Evolutionary conservation across 2,888 invertebrate species (phyloP), one percentile per base, ranked within the genome.

Genomic region (Atethmia centrago): DNA sequence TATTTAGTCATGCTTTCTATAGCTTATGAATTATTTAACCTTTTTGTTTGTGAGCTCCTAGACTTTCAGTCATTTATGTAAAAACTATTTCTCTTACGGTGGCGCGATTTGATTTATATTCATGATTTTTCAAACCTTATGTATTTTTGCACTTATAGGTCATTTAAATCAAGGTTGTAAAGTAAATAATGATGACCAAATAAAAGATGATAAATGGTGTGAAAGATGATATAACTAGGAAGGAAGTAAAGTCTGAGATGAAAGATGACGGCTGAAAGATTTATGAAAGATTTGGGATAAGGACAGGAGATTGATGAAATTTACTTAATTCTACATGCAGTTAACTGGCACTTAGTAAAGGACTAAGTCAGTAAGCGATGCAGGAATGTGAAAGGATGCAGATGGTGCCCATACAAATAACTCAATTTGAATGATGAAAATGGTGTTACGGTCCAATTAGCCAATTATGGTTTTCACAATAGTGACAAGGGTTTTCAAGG

Each of bases 331-430:
- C 25, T 36, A 45, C 28, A 9, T 61, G 49, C 42, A 49, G 7
- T 28, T n/a, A 19, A 51, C 14, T 55, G 49, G 25, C 59, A 45
- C 63, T 55, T 49, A 21, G 7, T 28, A 7, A n/a, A 28, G 28
- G 12, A 80, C 67, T 42, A 69, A 69, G 65, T 25, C 56, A 78
- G 7, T 42, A n/a, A 55, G 8, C 64, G 9, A 73, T 66, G 64
- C 56, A 69, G 31, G 62, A 84, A 84, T 84, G 85, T 84, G 85
- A 84, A 80, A 80, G 81, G 62, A 59, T 42, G 28, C 28, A 14
- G 28, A 9, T 31, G 12, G 49, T 45, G 42, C 58, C 58, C 75
- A 80, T 81, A 84, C 62, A 80, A 81, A 80, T 59, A 31, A 75
- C 65, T 36, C 25, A n/a, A 49, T 80, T 74, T 56, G 28, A 80